phyloP scores from a whole-genome alignment of 2,888 invertebrate genomes.

The Atethmia centrago region DNA sequence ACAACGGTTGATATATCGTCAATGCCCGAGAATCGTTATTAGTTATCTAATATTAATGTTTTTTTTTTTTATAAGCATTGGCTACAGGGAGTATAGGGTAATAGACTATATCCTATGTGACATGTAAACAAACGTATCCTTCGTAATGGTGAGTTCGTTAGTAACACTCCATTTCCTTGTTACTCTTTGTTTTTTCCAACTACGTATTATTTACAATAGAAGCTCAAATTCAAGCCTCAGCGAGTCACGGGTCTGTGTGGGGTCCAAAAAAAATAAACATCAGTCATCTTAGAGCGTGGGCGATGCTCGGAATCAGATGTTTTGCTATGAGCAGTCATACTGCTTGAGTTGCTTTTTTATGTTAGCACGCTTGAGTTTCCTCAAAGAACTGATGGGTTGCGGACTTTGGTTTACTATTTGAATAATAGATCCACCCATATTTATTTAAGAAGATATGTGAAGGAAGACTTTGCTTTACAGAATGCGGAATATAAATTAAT shows the following conservation, averaged over 20 bases:
- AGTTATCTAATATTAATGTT: neutral
- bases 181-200: slow-evolving; percentile 6
- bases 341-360: slow-evolving; percentile 43
- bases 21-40: neutral
- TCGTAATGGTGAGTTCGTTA: neutral
- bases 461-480: neutral
- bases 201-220: slow-evolving; percentile 51
- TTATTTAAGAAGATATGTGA: neutral
- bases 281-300: slow-evolving; percentile 68
- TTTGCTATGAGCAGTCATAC: slow-evolving; percentile 11
- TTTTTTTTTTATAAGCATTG: too few species aligned
- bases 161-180: neutral
- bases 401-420: neutral
- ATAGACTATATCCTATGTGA: neutral
- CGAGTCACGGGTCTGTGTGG: slow-evolving; percentile 66
- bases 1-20: neutral
- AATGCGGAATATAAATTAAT: neutral
- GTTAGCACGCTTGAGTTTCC: neutral
- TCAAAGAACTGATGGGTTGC: neutral
- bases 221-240: slow-evolving; percentile 36
- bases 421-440: neutral
- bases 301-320: slow-evolving; percentile 50
- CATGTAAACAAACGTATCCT: neutral
- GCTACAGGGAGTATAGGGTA: neutral
- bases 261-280: slow-evolving; percentile 73